Evolutionary conservation across 2,888 invertebrate genomes (phyloP).

Genomic region (Kryphioiulus occultus): DNA sequence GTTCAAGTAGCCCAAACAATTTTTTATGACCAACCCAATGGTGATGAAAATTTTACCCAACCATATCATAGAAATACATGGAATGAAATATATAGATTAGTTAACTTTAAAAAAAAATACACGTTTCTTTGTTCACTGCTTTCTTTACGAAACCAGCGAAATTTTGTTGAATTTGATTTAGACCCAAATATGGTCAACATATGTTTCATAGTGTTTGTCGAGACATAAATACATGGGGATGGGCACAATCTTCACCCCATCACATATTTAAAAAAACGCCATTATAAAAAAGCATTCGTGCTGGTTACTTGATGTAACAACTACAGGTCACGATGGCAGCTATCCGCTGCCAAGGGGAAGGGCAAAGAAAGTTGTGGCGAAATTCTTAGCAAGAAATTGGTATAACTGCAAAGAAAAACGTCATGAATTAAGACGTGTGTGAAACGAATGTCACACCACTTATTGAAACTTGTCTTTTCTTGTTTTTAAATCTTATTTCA

Average conservation of each 20-base stretch:
- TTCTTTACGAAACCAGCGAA: background rate
- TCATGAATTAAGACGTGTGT: too few species aligned
- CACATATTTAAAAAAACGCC: background rate
- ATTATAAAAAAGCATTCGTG: background rate
- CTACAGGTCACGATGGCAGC: background rate
- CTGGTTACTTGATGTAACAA: background rate
- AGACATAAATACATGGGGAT: background rate
- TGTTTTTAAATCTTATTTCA: too few species aligned
- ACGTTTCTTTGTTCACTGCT: background rate
- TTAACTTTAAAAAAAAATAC: background rate
- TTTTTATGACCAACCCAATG: background rate
- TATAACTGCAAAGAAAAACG: background rate
- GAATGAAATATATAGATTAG: background rate
- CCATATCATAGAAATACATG: background rate
- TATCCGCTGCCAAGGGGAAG: background rate
- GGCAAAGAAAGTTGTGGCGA: background rate
- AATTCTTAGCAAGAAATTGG: background rate
- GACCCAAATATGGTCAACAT: background rate
- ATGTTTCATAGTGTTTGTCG: background rate
- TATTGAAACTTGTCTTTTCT: too few species aligned
- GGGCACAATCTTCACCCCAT: background rate
- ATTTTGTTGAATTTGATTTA: background rate
- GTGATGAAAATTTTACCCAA: background rate
- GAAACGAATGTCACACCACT: too few species aligned
- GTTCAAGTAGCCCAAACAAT: background rate